Evolutionary conservation across 1,140 invertebrate genomes (phyloP), one percentile per base, ranked within the genome.

Genomic region (Colletes gigas): DNA sequence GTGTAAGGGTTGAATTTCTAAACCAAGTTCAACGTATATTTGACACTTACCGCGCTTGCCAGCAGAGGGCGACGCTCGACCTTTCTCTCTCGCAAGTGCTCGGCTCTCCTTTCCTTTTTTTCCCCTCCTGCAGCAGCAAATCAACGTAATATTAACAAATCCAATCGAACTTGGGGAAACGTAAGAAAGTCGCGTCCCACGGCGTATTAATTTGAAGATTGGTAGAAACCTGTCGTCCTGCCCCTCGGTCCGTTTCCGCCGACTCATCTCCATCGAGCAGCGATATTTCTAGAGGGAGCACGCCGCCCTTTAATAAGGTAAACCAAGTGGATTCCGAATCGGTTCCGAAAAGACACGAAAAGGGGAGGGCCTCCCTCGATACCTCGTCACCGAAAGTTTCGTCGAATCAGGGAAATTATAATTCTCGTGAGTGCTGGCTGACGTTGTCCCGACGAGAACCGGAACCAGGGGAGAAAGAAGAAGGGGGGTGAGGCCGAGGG

Each of bases 331-430:
- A 54, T 74, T 55, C 44, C 4, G 69, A 19, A 78, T 70, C 75
- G 21, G 55, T 14, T 63, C 47, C 1, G n/a, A 41, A 63, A 63
- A 62, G 65, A 77, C 44, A 19, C 39, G 52, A 55, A 74, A 41
- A 55, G 73, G n/a, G n/a, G 30, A n/a, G 60, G 7, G 15, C 41
- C 39, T 55, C 30, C 62, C 78, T 81, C 44, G 54, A 17, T 14
- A 74, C 70, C 62, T 86, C 72, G 80, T 83, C 81, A 77, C 74
- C 74, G 78, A 67, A 82, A 80, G 65, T 84, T 84, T 82, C 79
- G 77, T 79, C 79, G 80, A 88, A 88, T 88, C 85, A 72, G 66
- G 86, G 80, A 87, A 83, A 87, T 87, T 84, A 88, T 88, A 88
- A 88, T 87, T 83, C 83, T 80, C 60, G 68, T 83, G 73, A 88